Base-by-base conservation (phyloP, 2,113 vertebrate species). In the Lates calcarifer region DNA sequence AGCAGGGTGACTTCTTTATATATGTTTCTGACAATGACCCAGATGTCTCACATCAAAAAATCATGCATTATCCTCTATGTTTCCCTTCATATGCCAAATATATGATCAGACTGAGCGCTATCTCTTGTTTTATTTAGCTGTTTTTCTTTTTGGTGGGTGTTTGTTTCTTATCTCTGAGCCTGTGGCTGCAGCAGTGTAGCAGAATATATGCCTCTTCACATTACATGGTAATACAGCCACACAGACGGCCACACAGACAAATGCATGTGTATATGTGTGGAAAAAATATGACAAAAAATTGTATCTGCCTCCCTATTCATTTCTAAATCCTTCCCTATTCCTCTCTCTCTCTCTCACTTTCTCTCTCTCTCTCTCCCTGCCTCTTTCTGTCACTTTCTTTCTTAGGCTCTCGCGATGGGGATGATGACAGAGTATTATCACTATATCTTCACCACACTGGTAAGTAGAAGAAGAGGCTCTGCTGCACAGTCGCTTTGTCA, bases 381-480 rank as follows among this genome's bases (percentile, higher is more conserved):
- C 56, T 83, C 68, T 47, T 26, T 79, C 64, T 82, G 91, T 94
- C 87, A 88, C 81, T 90, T 76, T 92, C 81, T 69, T 84, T 92
- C 89, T 77, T 85, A 99, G 98, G 98, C 96, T 91, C 96, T 99
- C 79, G 97, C 98, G 87, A 99, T 99, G 98, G 98, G 98, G 81
- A 99, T 99, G 98, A 99, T 99, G 98, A 99, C 98, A 72, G 98
- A 99, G 94, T 99, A 99, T 86, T 99, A 99, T 92, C 98, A 99
- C 94, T 99, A 98, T 81, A 99, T 99, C 93, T 99, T 99, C 94
- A 99, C 98, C 72, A 99, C 98, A 81, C 91, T 99, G 97, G 98
- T 99, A 96, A 98, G 98, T 90, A 81, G 68, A 88, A 69, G 74
- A 60, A 9, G 47, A 65, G 51, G 2, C 64, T 60, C 13, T 37